Conservation (phyloP, 2,888 invertebrate species). For the Shargacucullia verbasci region DNA sequence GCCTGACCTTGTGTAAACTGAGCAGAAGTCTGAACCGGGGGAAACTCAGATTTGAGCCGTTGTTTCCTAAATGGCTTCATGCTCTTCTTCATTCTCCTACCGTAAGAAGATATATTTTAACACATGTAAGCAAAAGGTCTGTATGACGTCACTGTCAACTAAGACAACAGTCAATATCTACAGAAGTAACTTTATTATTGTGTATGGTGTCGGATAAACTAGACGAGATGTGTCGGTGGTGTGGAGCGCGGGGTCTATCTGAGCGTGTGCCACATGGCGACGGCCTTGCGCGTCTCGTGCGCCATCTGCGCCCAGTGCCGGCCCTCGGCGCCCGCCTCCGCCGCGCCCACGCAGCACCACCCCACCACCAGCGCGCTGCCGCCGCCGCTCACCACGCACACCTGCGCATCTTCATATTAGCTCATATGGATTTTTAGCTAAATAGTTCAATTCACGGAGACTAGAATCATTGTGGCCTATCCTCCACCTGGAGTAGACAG, state of each 20-base stretch:
- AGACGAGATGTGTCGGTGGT: slow-evolving; percentile 28
- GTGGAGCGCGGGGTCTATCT: slow-evolving; percentile 83
- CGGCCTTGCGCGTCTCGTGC: slow-evolving; percentile 95
- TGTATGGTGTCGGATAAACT: slow-evolving; percentile 46
- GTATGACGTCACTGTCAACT: slow-evolving; percentile 37
- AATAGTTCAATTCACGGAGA: slow-evolving; percentile 78
- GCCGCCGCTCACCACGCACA: slow-evolving; percentile 85
- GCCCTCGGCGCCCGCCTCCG: slow-evolving; percentile 91
- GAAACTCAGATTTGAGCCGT: too few relatives aligned
- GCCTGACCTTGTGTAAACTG: too few relatives aligned
- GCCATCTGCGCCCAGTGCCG: slow-evolving; percentile 97
- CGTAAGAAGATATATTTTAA: too few relatives aligned
- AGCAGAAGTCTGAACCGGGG: too few relatives aligned
- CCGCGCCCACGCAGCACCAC: slow-evolving; percentile 93
- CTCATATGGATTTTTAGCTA: slow-evolving; percentile 90
- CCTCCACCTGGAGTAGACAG: too few relatives aligned
- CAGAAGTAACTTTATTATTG: slow-evolving; percentile 25
- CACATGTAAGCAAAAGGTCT: too few relatives aligned
- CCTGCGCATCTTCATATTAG: slow-evolving; percentile 63
- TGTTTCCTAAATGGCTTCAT: too few relatives aligned
- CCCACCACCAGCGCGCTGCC: slow-evolving; percentile 89
- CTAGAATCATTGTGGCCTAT: too few relatives aligned
- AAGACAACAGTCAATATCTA: slow-evolving; percentile 48
- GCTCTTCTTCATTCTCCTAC: too few relatives aligned
- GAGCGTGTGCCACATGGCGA: slow-evolving; percentile 97